These are phyloP conservation scores for Augochlora pura DNA, from an alignment of 1,140 invertebrate species.

Conservation along the genomic window DNA sequence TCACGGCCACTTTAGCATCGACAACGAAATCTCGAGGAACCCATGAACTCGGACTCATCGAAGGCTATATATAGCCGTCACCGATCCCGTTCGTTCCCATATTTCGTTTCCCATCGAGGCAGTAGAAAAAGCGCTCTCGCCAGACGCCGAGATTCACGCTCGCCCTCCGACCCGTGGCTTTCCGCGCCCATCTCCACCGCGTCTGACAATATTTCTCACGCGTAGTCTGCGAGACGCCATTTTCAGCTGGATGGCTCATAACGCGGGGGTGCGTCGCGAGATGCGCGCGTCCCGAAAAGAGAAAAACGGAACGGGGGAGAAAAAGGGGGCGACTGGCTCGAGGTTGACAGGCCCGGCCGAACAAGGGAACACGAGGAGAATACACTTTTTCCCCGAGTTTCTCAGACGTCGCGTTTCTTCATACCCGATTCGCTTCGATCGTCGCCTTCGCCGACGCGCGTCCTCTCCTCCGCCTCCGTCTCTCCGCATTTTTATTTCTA, in stretches of 20 bases:
- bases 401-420: conserved; percentile 24
- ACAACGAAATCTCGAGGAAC: no score
- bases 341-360: conserved; percentile 30
- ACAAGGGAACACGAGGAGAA: conserved; percentile 32
- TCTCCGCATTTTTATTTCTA: neutral
- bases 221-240: neutral
- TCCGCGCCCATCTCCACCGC: neutral
- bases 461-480: no score
- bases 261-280: conserved; percentile 21
- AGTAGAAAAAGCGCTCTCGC: neutral
- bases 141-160: neutral
- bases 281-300: neutral
- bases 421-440: conserved; percentile 37
- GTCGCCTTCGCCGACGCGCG: no score
- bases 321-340: conserved; percentile 8
- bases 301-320: neutral
- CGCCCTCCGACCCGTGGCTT: neutral
- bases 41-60: no score
- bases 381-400: conserved; percentile 27
- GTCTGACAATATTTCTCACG: conserved; percentile 21
- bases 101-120: neutral
- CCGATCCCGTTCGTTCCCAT: neutral
- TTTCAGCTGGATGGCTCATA: conserved; percentile 15
- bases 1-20: no score
- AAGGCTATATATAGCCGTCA: neutral